phyloP scores from a whole-genome alignment of 2,113 vertebrate genomes.

The Campylorhamphus procurvoides region DNA sequence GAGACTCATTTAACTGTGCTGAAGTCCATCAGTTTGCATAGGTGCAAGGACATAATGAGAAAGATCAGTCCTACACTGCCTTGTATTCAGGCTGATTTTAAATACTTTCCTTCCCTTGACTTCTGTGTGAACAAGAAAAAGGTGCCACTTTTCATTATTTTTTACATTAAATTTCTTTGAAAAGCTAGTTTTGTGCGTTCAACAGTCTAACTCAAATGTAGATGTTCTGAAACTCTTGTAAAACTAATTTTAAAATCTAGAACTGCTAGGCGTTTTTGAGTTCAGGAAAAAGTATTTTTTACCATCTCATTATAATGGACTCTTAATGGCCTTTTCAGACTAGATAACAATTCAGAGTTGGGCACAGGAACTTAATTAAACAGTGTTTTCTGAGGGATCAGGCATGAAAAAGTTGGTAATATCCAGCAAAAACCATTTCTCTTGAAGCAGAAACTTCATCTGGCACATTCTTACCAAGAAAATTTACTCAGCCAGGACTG shows the following conservation, averaged over 20 bases:
- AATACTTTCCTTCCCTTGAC: background rate
- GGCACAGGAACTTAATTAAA: background rate
- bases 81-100: background rate
- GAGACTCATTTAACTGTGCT: background rate
- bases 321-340: background rate
- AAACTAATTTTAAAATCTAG: background rate
- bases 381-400: background rate
- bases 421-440: background rate
- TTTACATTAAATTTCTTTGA: background rate
- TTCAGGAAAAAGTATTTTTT: background rate
- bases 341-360: background rate
- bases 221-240: background rate
- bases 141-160: background rate
- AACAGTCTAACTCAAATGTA: background rate
- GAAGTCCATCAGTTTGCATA: background rate
- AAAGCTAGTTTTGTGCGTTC: background rate
- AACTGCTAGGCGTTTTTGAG: background rate
- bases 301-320: background rate
- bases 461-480: background rate
- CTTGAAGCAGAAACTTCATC: background rate
- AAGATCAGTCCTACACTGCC: background rate
- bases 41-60: background rate
- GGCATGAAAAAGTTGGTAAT: background rate
- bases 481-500: background rate
- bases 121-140: background rate